A percentile compares a stretch with the other conserved stretches of the same genome.
phyloP scores from a whole-genome alignment of 2,113 vertebrate species.

The Prolemur simus region DNA sequence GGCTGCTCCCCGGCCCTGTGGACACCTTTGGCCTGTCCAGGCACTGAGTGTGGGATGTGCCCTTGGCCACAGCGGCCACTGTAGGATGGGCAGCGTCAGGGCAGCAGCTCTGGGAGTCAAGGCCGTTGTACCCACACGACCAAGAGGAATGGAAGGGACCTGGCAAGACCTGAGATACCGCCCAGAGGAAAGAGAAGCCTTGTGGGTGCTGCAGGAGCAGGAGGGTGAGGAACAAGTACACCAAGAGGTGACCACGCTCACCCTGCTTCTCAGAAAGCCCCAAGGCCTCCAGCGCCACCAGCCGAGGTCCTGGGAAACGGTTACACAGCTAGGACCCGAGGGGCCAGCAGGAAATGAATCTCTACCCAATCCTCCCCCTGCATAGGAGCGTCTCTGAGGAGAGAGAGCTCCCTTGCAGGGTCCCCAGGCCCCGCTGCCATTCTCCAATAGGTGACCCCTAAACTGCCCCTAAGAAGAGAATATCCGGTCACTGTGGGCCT shows the following conservation, averaged over 20 bases:
- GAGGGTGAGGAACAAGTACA: too few relatives aligned
- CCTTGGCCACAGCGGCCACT: not conserved
- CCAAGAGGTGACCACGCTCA: not conserved
- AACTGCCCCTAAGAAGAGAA: not conserved
- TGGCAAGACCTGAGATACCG: not conserved
- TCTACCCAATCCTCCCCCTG: too few relatives aligned
- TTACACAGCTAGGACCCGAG: accelerated
- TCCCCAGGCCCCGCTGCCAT: accelerated
- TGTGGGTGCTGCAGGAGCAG: accelerated
- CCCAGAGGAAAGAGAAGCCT: not conserved
- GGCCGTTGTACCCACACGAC: not conserved
- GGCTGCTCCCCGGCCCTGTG: not conserved
- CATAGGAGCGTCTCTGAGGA: accelerated
- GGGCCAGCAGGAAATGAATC: too few relatives aligned
- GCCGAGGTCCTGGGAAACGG: not conserved
- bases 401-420: not conserved
- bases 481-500: not conserved
- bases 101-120: not conserved
- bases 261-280: accelerated
- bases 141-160: not conserved
- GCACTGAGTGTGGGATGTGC: not conserved
- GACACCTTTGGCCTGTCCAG: not conserved
- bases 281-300: too few relatives aligned
- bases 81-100: constrained; percentile 29
- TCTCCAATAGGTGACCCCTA: not conserved